These are phyloP conservation scores for Megaceryle torquata DNA, from an alignment of 2,113 vertebrate genomes.

Conservation along the genomic window DNA sequence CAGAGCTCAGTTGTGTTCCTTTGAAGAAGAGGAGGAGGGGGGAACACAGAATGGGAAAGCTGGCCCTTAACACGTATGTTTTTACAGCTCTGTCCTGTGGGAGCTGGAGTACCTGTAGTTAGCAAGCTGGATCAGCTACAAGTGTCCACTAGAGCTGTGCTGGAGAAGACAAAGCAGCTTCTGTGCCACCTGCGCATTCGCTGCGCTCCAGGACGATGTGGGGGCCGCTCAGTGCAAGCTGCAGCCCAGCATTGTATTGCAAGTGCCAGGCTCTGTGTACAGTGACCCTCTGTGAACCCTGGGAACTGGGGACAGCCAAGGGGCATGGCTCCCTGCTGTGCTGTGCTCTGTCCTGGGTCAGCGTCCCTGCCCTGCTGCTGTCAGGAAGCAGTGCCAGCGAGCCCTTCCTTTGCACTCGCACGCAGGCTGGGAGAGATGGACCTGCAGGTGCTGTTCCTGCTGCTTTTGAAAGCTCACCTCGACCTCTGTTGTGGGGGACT, in stretches of 20 bases:
- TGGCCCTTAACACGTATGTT: not conserved
- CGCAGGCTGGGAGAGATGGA: fast-evolving
- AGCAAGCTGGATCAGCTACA: not conserved
- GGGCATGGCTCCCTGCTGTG: not conserved
- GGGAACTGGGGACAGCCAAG: not conserved
- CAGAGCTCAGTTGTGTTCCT: not conserved
- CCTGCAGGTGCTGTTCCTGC: not conserved
- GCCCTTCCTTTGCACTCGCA: not conserved
- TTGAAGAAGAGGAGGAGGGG: not conserved
- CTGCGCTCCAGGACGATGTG: fast-evolving
- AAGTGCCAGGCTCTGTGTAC: not conserved
- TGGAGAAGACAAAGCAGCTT: not conserved
- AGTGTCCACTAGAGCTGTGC: not conserved
- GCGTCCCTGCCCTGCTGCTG: not conserved
- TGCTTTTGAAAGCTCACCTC: not conserved
- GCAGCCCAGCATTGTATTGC: not conserved
- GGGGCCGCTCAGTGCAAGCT: fast-evolving
- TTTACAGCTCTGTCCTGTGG: not conserved
- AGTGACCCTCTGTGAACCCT: not conserved
- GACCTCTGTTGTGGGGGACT: not conserved
- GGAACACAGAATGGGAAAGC: not conserved
- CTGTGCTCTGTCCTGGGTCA: not conserved
- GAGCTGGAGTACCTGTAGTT: not conserved
- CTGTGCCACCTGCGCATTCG: fast-evolving
- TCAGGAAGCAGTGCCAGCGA: not conserved